Base-by-base conservation (phyloP, 2,113 vertebrate genomes). In the Geococcyx californianus region DNA sequence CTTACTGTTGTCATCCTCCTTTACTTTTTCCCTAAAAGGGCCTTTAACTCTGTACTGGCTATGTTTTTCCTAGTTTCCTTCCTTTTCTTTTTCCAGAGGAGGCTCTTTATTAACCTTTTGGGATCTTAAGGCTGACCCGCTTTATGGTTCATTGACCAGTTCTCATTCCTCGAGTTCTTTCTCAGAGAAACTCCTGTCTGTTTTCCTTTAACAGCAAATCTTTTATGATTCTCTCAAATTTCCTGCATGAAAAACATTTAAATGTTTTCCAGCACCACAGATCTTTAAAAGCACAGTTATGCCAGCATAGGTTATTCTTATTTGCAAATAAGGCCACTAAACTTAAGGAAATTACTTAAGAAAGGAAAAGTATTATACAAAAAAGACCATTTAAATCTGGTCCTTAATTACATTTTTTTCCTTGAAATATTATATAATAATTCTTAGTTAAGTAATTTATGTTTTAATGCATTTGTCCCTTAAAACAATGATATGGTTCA, bases 141-240 rank as follows among this genome's bases (percentile, higher is more conserved):
- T 94, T 94, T 49, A 96, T 60, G 88, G 92, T 64, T 92, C 86
- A 96, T 66, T 92, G 80, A 93, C 79, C 73, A 64, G 60, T 90
- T 93, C 90, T 93, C 95, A 96, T 96, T 96, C 93, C 72, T 89
- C 9, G 76, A 96, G 90, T 89, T 95, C 88, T 94, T 97, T 95
- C 94, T 78, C 92, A 93, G 85, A 92, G 56, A 84, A 96, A 90
- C 13, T 90, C 72, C 68, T 0, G 36, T n/a, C 94, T 94, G 60
- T 87, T 96, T 94, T 81, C 54, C 60, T 92, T 93, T 96, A 91
- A 84, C 64, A 92, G 73, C 52, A 72, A 76, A 91, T 92, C 83
- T 96, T 90, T 89, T 68, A 92, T 59, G 58, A 94, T 93, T 89
- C 52, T 62, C 42, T 90, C 49, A 44, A 74, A 78, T 90, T 95